A percentile compares a stretch with the other conserved stretches of the same genome.
Evolutionary conservation across 2,797 vertebrate species (phyloP).

Genomic region (Luscinia megarhynchos): DNA sequence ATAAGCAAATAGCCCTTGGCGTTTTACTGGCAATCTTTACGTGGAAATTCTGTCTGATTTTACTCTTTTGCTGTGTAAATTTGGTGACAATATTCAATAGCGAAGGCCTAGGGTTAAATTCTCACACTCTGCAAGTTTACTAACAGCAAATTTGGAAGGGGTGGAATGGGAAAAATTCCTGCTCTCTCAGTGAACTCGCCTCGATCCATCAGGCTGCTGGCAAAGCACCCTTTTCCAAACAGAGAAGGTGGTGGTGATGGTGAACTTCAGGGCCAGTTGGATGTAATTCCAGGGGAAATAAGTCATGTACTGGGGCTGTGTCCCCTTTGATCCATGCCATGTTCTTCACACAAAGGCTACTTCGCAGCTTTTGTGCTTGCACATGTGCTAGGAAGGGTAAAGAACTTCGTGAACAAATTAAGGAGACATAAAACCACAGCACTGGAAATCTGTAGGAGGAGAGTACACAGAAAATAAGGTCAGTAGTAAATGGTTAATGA

Average conservation of each 20-base stretch:
- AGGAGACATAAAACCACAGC: not conserved
- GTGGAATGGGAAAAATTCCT: not conserved
- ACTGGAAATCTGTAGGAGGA: not conserved
- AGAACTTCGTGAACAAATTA: not conserved
- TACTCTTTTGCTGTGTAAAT: not conserved
- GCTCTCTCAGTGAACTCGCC: not conserved
- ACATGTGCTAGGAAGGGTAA: not conserved
- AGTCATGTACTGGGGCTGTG: fast-evolving
- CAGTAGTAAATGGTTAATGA: not conserved
- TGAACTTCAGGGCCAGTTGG: not conserved
- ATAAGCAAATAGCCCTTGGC: not conserved
- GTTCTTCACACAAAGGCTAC: not conserved
- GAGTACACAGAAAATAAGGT: not conserved
- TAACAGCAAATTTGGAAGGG: not conserved
- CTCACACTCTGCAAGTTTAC: not conserved
- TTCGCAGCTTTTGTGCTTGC: not conserved
- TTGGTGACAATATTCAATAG: not conserved
- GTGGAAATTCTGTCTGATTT: not conserved
- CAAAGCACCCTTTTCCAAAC: not conserved
- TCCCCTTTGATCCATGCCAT: not conserved
- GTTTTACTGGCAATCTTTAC: not conserved
- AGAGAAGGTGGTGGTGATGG: not conserved
- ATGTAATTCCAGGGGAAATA: not conserved
- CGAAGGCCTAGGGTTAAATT: not conserved
- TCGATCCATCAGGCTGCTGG: fast-evolving